A percentile compares a stretch with the other conserved stretches of the same genome.
phyloP scores from a whole-genome alignment of 2,888 invertebrate species.

The Amblyjoppa fuscipennis region DNA sequence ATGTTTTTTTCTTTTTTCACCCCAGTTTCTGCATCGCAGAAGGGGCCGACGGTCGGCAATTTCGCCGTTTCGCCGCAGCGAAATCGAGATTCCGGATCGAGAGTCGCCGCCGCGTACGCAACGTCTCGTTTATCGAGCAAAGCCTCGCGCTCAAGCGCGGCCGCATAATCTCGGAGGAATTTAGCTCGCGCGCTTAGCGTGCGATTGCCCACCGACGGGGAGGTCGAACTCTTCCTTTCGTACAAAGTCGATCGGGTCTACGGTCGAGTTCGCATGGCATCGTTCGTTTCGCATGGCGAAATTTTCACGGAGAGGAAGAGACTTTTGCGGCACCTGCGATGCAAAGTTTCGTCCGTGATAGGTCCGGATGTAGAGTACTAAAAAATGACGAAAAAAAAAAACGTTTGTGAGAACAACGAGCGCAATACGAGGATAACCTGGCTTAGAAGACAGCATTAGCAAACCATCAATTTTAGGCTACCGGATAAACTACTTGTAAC shows the following conservation, averaged over 20 bases:
- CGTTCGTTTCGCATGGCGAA: background rate
- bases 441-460: too few species aligned
- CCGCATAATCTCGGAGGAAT: slow-evolving; percentile 68
- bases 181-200: slow-evolving; percentile 23
- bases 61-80: slow-evolving; percentile 33
- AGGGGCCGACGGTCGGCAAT: background rate
- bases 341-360: background rate
- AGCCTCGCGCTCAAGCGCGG: slow-evolving; percentile 12
- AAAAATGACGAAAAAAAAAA: too few species aligned
- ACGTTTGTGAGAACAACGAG: too few species aligned
- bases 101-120: slow-evolving; percentile 57
- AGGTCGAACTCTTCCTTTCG: slow-evolving; percentile 42
- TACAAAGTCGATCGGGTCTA: background rate
- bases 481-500: too few species aligned
- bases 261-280: too few species aligned
- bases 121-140: slow-evolving; percentile 24
- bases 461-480: too few species aligned
- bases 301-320: background rate
- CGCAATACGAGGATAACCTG: too few species aligned
- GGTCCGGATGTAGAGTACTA: background rate
- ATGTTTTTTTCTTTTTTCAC: background rate
- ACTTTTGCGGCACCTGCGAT: background rate
- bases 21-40: background rate
- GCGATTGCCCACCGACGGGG: slow-evolving; percentile 53
- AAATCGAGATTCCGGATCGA: slow-evolving; percentile 63